These are phyloP conservation scores for Metallyticus violacea DNA, from an alignment of 2,888 invertebrate genomes.

Conservation along the genomic window DNA sequence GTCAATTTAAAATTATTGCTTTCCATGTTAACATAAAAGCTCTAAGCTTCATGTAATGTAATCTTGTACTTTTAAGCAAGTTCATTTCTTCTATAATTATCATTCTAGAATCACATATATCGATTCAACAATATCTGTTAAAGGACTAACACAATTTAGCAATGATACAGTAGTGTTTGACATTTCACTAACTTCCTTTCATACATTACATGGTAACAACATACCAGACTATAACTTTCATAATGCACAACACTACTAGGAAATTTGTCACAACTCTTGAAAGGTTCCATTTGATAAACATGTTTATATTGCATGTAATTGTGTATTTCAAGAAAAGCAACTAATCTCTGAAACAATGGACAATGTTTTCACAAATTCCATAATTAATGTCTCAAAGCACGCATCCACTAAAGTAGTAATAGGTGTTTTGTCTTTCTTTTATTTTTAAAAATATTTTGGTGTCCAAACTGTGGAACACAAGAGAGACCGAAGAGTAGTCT, in stretches of 20 bases:
- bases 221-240: not conserved
- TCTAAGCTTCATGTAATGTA: too few species aligned
- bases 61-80: not conserved
- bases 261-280: not conserved
- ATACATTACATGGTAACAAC: not conserved
- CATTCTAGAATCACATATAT: too few species aligned
- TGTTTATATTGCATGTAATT: not conserved
- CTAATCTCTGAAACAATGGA: not conserved
- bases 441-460: not conserved
- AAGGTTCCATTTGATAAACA: not conserved
- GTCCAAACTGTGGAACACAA: not conserved
- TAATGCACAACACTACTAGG: not conserved
- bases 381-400: not conserved
- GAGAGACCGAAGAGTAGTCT: not conserved
- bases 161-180: not conserved
- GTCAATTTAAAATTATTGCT: not conserved
- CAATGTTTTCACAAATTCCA: not conserved
- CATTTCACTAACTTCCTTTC: not conserved
- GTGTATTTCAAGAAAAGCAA: not conserved
- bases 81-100: not conserved
- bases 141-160: not conserved
- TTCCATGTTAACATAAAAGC: not conserved
- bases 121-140: not conserved
- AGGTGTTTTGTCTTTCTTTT: not conserved
- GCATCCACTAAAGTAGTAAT: not conserved